Evolutionary conservation across 53 echinoderm and acorn worm genomes (phyloP).

Genomic region (Echinarachnius parma): DNA sequence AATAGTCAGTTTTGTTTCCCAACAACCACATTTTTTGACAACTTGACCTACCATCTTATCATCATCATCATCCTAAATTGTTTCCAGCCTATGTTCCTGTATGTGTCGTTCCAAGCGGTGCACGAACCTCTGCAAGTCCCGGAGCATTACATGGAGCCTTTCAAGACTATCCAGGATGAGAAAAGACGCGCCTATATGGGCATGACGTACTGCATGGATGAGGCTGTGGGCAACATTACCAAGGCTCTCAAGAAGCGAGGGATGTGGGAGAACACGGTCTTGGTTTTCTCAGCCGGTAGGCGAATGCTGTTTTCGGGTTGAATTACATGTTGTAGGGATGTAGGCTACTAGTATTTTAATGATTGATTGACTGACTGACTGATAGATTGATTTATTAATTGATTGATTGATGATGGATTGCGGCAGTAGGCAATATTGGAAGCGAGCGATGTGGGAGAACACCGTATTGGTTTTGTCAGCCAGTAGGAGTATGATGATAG

Average conservation of each 20-base stretch:
- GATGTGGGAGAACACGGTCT: constrained; percentile 54
- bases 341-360: too few species aligned
- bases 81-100: constrained; percentile 66
- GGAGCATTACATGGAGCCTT: constrained; percentile 24
- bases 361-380: too few species aligned
- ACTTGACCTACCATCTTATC: neutral
- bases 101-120: constrained; percentile 60
- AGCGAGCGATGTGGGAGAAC: too few species aligned
- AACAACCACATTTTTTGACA: neutral
- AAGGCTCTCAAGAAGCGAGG: constrained; percentile 38
- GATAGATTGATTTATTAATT: too few species aligned
- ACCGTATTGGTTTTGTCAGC: too few species aligned
- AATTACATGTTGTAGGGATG: too few species aligned
- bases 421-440: too few species aligned
- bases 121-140: constrained; percentile 67
- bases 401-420: too few species aligned
- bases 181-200: constrained; percentile 41
- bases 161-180: constrained; percentile 25
- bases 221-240: constrained; percentile 66
- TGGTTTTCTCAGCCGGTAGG: constrained; percentile 71
- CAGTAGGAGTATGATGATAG: too few species aligned
- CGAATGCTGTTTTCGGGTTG: too few species aligned
- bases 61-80: too few species aligned
- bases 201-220: constrained; percentile 71
- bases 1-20: too few species aligned